These are phyloP conservation scores for Coregonus clupeaformis DNA, from an alignment of 2,113 vertebrate species.

Conservation along the genomic window DNA sequence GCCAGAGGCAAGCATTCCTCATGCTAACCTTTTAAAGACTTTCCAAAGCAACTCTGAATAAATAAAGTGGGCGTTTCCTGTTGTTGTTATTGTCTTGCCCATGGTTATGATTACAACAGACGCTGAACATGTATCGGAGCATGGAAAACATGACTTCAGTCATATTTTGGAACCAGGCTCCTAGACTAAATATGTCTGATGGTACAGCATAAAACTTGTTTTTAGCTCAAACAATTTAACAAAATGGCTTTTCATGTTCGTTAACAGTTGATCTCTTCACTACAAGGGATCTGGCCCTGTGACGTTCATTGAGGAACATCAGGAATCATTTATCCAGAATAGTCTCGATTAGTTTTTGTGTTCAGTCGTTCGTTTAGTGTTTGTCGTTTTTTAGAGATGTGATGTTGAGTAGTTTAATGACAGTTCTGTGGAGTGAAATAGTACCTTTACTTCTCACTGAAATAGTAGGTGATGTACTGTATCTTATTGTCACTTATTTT, in stretches of 20 bases:
- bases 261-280: background rate
- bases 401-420: background rate
- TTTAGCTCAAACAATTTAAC: background rate
- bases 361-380: constrained; percentile 4
- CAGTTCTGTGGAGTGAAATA: background rate
- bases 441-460: background rate
- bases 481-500: no score
- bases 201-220: background rate
- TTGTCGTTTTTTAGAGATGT: background rate
- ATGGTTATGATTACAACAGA: background rate
- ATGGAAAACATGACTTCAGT: background rate
- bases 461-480: no score
- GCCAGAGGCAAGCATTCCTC: constrained; percentile 48
- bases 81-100: background rate
- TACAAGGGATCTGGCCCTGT: constrained; percentile 25
- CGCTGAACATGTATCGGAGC: background rate
- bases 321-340: background rate
- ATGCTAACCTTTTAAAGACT: background rate
- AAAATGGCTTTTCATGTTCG: constrained; percentile 17
- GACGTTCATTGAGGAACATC: background rate
- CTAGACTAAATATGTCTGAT: background rate
- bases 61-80: background rate
- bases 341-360: background rate
- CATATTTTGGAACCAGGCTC: background rate
- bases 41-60: background rate